Base-by-base conservation (phyloP, 2,888 invertebrate species). In the Steromphala cineraria region DNA sequence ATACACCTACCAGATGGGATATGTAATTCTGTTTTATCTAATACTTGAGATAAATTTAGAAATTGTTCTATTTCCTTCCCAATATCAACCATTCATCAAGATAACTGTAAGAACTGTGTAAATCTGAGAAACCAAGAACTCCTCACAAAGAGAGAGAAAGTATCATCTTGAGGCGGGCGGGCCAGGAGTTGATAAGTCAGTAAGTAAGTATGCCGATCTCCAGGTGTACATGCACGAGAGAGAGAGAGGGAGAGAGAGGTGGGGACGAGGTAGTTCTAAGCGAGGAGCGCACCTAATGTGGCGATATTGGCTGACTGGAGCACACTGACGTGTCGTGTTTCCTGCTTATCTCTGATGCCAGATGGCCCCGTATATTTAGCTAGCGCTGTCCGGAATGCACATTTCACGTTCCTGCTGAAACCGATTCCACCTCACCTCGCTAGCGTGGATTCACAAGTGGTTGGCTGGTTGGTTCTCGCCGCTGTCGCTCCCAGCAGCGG, bases 361-460 rank as follows among this genome's bases (percentile, higher is more conserved):
- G 62, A 62, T 62, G 62, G 62, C 62, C 62, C 28, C 3, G 28
- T 62, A 62, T 62, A 62, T 62, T 62, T 62, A 62, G 62, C 28
- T 28, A n/a, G 62, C 24, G 15, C 62, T 62, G 62, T 62, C 62
- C 24, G 62, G 62, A 62, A 62, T 62, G 62, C 62, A 62, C 62
- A 62, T 62, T 5, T 62, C 24, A 28, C 62, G 62, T 62, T 62
- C 62, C 62, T 24, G 0, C 28, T 62, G 62, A 28, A 62, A 62
- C 28, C 62, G 62, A 62, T n/a, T 28, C 62, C 24, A 62, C 62
- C 24, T 28, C 62, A 75, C 52, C 77, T 8, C 56, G 31, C 53
- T 46, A 46, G 46, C 46, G 46, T 46, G 77, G 31, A 24, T 77
- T 77, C 55, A 55, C 77, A 77, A 55, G 53, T 55, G 77, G 56